Evolutionary conservation across 2,113 vertebrate genomes (phyloP).

Genomic region (Nibea coibor): DNA sequence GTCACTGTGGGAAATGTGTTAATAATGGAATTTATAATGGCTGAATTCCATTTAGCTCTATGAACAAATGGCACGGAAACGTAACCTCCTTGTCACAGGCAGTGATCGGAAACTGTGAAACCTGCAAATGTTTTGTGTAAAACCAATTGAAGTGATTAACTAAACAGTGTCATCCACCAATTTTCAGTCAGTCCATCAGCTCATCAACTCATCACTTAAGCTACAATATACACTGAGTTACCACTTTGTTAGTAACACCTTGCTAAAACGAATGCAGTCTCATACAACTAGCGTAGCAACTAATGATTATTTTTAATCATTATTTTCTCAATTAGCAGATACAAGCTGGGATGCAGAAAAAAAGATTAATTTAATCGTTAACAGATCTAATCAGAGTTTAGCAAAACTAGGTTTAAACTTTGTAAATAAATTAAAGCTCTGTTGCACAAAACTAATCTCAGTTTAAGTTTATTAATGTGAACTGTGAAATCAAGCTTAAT

Average conservation of each 20-base stretch:
- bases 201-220: not conserved
- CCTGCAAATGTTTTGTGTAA: not conserved
- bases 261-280: not conserved
- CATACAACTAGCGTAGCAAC: not conserved
- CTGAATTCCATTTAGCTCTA: not conserved
- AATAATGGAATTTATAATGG: not conserved
- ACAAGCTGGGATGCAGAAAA: no score
- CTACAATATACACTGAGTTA: not conserved
- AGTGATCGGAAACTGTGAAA: not conserved
- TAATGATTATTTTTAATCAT: not conserved
- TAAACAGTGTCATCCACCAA: not conserved
- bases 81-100: no score
- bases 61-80: no score
- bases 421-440: no score
- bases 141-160: no score
- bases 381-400: no score
- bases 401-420: no score
- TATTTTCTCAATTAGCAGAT: not conserved
- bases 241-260: not conserved
- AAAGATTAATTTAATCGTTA: no score
- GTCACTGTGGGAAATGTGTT: not conserved
- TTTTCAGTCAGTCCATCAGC: no score
- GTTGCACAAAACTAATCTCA: no score
- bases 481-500: no score
- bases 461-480: no score